phyloP scores from a whole-genome alignment of 2,888 invertebrate genomes.

The Drosophila putrida region DNA sequence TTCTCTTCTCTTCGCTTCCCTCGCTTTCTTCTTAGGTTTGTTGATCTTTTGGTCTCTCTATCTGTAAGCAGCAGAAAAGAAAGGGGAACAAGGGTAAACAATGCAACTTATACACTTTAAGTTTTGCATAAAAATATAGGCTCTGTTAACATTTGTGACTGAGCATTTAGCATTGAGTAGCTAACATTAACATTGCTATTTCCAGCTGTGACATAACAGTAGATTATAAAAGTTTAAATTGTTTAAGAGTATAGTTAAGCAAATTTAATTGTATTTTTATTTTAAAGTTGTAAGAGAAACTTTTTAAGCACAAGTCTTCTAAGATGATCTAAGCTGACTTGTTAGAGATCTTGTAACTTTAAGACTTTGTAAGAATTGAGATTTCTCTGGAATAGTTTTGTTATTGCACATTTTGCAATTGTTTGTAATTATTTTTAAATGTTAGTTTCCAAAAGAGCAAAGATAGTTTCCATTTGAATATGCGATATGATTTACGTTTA shows the following conservation, averaged over 20 bases:
- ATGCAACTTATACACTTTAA: conserved; percentile 52
- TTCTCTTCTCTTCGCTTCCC: conserved; percentile 30
- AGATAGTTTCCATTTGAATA: too few relatives aligned
- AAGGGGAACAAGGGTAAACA: conserved; percentile 80
- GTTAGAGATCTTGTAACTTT: too few relatives aligned
- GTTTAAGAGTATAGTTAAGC: neutral
- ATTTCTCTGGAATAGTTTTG: neutral
- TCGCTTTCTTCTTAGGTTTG: conserved; percentile 67
- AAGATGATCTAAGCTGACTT: too few relatives aligned
- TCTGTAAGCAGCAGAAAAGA: conserved; percentile 73
- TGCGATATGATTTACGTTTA: too few relatives aligned
- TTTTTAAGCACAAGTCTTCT: neutral
- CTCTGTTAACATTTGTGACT: conserved; percentile 10
- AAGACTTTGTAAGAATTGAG: too few relatives aligned
- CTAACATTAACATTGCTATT: conserved; percentile 27
- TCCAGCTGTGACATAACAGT: conserved; percentile 35
- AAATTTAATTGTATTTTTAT: neutral
- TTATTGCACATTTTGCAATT: neutral
- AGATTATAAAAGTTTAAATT: conserved; percentile 2
- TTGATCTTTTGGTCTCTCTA: conserved; percentile 56
- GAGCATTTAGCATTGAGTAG: conserved; percentile 4
- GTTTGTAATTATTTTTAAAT: neutral
- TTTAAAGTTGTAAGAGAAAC: neutral
- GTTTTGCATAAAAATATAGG: conserved; percentile 50
- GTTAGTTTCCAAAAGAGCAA: too few relatives aligned